Conservation (phyloP, 2,888 invertebrate species). For the Melikaiella ostensackeni region DNA sequence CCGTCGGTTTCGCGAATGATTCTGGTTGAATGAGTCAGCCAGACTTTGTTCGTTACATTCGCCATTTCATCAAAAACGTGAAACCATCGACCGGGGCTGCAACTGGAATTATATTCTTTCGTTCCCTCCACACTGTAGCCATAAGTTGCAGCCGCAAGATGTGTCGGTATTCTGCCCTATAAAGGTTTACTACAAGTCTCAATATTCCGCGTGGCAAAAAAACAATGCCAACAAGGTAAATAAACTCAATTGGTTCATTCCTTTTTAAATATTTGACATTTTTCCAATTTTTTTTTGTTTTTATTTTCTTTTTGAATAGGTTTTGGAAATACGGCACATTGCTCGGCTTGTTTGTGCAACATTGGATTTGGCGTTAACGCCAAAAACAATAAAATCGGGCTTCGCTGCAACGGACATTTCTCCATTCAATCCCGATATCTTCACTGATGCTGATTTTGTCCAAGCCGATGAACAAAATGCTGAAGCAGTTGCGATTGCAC, state of each 20-base stretch:
- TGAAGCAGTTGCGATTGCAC: no score
- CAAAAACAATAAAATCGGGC: conserved; percentile 43
- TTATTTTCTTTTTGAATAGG: not conserved
- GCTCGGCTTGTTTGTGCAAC: conserved; percentile 29
- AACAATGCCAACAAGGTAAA: no score
- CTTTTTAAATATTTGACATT: no score
- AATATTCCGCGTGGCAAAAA: no score
- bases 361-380: conserved; percentile 48
- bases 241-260: no score
- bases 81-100: no score
- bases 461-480: conserved; percentile 40
- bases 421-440: conserved; percentile 51
- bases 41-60: conserved; percentile 50
- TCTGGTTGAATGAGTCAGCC: conserved; percentile 64
- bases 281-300: not conserved
- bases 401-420: conserved; percentile 47
- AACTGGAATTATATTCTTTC: no score
- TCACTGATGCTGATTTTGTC: conserved; percentile 50
- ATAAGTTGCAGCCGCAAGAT: no score
- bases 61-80: no score
- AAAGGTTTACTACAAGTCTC: no score
- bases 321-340: conserved; percentile 4
- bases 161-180: no score
- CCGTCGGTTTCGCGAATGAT: conserved; percentile 51
- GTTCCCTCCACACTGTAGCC: no score